Evolutionary conservation across 1,140 invertebrate genomes (phyloP).

Genomic region (fruit fly (Drosophila melanogaster)): DNA sequence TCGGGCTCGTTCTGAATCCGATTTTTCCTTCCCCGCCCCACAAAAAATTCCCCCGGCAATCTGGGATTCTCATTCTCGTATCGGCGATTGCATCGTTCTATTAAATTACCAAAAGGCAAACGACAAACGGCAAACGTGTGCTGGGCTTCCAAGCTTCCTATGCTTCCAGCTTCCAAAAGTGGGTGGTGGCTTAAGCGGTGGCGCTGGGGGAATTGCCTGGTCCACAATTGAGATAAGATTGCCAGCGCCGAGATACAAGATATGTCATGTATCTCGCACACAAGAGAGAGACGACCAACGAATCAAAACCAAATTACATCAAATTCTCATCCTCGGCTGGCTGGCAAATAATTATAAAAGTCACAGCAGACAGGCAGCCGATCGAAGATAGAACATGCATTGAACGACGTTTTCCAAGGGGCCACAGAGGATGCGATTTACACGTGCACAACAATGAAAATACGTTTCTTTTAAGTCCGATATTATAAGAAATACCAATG

Average conservation of each 20-base stretch:
- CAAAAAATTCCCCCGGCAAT: conserved; percentile 40
- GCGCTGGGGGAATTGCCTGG: conserved; percentile 60
- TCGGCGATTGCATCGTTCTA: conserved; percentile 79
- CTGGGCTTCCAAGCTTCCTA: conserved; percentile 9
- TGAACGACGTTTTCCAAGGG: conserved; percentile 23
- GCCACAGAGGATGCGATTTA: neutral
- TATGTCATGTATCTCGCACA: conserved; percentile 80
- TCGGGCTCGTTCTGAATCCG: conserved; percentile 47
- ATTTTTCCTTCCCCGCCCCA: conserved; percentile 13
- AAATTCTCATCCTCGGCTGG: conserved; percentile 62
- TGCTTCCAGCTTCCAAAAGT: conserved; percentile 11
- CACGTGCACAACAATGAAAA: conserved; percentile 18
- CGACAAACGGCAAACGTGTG: conserved; percentile 65
- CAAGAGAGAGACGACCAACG: conserved; percentile 18
- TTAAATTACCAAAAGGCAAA: conserved; percentile 82
- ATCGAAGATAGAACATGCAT: conserved; percentile 81
- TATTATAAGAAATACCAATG: neutral
- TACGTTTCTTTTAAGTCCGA: too few species aligned
- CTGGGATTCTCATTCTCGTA: conserved; percentile 64
- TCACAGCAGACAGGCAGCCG: conserved; percentile 61
- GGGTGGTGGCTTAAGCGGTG: conserved; percentile 38
- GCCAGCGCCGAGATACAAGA: conserved; percentile 71
- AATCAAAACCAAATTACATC: conserved; percentile 77
- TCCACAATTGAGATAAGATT: conserved; percentile 83
- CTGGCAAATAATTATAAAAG: conserved; percentile 79